These are phyloP conservation scores for Microctenopoma steveboyesi DNA, from an alignment of 2,797 vertebrate species.

Conservation along the genomic window DNA sequence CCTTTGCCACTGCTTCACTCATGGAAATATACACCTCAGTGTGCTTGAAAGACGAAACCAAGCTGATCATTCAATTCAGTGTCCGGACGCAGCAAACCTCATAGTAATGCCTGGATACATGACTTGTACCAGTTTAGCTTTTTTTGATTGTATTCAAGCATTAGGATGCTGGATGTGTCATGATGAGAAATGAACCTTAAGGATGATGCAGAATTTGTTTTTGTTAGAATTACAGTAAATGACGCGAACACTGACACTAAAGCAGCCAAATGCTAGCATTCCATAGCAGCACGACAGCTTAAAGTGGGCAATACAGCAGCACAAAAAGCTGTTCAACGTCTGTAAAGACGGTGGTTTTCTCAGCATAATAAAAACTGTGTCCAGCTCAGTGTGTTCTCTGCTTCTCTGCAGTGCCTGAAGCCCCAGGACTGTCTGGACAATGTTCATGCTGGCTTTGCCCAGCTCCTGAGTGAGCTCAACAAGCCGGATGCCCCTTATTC, in stretches of 20 bases:
- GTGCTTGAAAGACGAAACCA: neutral
- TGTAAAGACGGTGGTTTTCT: too few species aligned
- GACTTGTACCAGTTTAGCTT: too few species aligned
- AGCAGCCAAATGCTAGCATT: too few species aligned
- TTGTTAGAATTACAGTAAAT: slow-evolving; percentile 4
- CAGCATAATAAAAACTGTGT: too few species aligned
- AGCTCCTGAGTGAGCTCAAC: slow-evolving; percentile 81
- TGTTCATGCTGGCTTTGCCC: slow-evolving; percentile 67
- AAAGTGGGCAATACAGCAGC: too few species aligned
- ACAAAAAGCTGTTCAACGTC: too few species aligned
- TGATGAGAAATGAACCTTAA: neutral
- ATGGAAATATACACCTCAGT: neutral
- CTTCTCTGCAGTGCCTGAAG: slow-evolving; percentile 72
- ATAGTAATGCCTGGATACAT: too few species aligned
- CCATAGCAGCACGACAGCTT: too few species aligned
- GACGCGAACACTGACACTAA: neutral
- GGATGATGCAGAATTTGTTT: neutral
- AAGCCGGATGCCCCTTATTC: slow-evolving; percentile 78
- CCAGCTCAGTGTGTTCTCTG: neutral
- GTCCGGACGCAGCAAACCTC: neutral
- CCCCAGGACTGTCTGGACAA: slow-evolving; percentile 48
- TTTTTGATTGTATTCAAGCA: neutral
- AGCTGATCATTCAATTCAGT: neutral
- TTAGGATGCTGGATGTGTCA: slow-evolving; percentile 1
- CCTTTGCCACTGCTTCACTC: neutral